These are phyloP conservation scores for Calephelis perditalis DNA, from an alignment of 2,888 invertebrate species.

Conservation along the genomic window DNA sequence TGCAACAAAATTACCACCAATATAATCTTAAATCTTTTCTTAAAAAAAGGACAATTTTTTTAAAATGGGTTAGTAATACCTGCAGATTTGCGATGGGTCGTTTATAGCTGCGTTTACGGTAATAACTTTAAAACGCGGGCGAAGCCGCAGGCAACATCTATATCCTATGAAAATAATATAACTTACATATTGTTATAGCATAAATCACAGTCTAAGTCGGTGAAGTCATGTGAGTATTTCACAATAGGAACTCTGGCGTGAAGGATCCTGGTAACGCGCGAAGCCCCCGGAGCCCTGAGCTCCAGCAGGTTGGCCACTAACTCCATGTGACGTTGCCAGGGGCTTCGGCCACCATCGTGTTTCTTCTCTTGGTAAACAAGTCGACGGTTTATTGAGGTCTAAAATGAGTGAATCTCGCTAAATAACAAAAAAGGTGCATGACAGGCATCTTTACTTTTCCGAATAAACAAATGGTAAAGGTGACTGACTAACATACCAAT, in stretches of 20 bases:
- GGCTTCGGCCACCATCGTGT: slow-evolving; percentile 69
- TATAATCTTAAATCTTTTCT: too few species aligned
- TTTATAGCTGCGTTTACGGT: too few species aligned
- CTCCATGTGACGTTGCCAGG: slow-evolving; percentile 85
- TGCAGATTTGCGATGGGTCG: too few species aligned
- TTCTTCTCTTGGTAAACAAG: slow-evolving; percentile 61
- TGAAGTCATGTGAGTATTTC: slow-evolving; percentile 87
- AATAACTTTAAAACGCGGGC: too few species aligned
- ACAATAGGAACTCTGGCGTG: slow-evolving; percentile 94
- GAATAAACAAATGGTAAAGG: too few species aligned
- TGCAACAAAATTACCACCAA: too few species aligned
- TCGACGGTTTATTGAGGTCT: slow-evolving; percentile 41
- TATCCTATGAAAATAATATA: background rate
- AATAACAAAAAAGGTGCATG: too few species aligned
- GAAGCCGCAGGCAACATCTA: too few species aligned
- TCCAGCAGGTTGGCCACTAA: slow-evolving; percentile 84
- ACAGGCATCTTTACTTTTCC: too few species aligned
- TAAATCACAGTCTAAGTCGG: slow-evolving; percentile 90
- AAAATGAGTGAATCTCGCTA: background rate
- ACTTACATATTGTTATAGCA: slow-evolving; percentile 89
- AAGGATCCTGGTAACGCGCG: slow-evolving; percentile 84
- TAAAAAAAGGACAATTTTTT: too few species aligned
- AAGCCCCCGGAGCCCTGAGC: slow-evolving; percentile 84
- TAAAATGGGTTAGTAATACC: too few species aligned
- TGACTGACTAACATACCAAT: too few species aligned